Evolutionary conservation across 2,888 invertebrate species (phyloP), one percentile per base, ranked within the genome.

Genomic region (Acronicta aceris): DNA sequence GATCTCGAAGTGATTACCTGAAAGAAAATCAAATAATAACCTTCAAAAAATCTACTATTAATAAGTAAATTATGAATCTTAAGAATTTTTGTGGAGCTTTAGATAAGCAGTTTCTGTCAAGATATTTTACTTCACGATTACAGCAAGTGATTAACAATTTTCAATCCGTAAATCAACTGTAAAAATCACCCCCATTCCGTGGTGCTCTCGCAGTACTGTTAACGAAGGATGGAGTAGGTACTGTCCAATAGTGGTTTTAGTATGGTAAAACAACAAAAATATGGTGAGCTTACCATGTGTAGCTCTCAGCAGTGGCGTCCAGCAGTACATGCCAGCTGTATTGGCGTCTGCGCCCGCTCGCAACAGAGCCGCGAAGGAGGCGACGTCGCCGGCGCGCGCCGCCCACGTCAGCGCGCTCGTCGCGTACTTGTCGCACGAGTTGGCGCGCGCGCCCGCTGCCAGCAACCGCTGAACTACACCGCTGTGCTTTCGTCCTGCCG

Each of bases 341-440:
- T 99, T 98, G 5, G 98, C 97, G 86, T 97, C 97, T 45, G 98
- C 98, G 65, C 98, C 99, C 62, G 97, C 97, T 74, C 96, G 96
- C 48, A 99, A 90, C 54, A 99, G 94, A 58, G 97, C 96, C 69
- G 97, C 96, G 48, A 98, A 98, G 33, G 99, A 97, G 65, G 97
- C 97, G 7, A 96, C 95, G 88, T 98, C 97, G 17, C 99, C 99
- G 79, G 98, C 97, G 7, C 99, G 96, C 72, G 98, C 97, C 5
- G 99, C 99, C 99, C 99, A 99, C 42, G 99, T 98, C 41, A 99
- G 93, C 7, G 99, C 98, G 0, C 99, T 98, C 10, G 99, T 99
- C 30, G 98, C 99, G 92, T 99, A 99, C 95, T 98, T 99, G 90
- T 99, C 99, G 57, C 98, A 98, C 17, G 98, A 97, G 93, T 99